These are phyloP conservation scores for Emydocephalus ijimae DNA, from an alignment of 2,113 vertebrate genomes.

Conservation along the genomic window DNA sequence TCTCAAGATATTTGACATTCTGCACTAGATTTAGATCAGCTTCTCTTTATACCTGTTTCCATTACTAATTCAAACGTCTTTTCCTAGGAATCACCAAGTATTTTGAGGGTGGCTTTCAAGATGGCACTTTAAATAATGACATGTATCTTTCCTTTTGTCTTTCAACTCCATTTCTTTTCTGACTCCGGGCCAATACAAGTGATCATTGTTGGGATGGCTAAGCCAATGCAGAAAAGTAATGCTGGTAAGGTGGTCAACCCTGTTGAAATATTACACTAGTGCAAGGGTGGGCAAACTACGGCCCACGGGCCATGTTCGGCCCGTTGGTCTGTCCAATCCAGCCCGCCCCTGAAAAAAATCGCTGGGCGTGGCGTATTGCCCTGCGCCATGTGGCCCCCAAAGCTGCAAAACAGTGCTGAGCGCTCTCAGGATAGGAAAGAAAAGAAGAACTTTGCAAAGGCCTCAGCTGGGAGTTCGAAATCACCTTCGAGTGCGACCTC, in stretches of 20 bases:
- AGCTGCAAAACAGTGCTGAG: too few species aligned
- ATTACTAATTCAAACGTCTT: not conserved
- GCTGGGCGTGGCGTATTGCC: too few species aligned
- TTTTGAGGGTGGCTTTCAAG: not conserved
- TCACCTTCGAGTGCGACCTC: too few species aligned
- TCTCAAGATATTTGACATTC: not conserved
- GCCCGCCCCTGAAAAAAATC: too few species aligned
- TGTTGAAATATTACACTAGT: not conserved
- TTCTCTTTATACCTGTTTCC: not conserved
- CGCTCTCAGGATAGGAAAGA: too few species aligned
- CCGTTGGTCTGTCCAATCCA: too few species aligned
- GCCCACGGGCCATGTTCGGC: too few species aligned
- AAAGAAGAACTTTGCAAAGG: too few species aligned
- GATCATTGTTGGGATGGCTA: not conserved
- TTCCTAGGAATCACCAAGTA: constrained; percentile 14
- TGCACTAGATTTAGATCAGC: not conserved
- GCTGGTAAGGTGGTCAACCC: not conserved
- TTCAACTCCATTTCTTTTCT: not conserved
- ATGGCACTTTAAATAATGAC: not conserved
- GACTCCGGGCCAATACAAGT: not conserved
- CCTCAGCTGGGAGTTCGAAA: too few species aligned
- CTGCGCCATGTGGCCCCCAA: too few species aligned
- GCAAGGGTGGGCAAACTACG: too few species aligned
- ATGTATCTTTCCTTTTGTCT: not conserved
- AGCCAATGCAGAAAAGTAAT: not conserved